Percentiles rank a stretch among this genome's conserved stretches.
Evolutionary conservation across 30 jellyfish, hydroid and myxozoan genomes (phyloP).

Genomic region (Cassiopea andromeda): DNA sequence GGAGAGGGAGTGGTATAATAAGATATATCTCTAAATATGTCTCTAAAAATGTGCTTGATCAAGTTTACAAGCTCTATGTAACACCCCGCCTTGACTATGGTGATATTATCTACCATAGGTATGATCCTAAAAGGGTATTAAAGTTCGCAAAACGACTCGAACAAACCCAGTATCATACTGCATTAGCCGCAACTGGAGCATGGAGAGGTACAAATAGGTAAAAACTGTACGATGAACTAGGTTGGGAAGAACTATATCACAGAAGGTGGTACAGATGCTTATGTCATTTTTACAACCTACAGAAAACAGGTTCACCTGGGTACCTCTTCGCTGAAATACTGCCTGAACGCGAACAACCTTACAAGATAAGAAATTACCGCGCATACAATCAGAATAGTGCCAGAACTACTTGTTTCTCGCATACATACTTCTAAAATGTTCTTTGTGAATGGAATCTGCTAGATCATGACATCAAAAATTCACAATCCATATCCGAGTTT

Average conservation of each 20-base stretch:
- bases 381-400: neutral
- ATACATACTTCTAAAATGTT: slow-evolving; percentile 6
- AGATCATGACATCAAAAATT: slow-evolving; percentile 40
- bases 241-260: slow-evolving; percentile 10
- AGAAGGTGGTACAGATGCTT: slow-evolving; percentile 18
- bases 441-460: slow-evolving; percentile 13
- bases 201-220: slow-evolving; percentile 5
- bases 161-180: slow-evolving; percentile 10
- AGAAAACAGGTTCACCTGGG: neutral
- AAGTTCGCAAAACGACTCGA: neutral
- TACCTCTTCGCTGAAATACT: neutral
- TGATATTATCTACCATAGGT: slow-evolving; percentile 38
- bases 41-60: neutral
- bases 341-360: neutral
- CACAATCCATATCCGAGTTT: slow-evolving; percentile 19
- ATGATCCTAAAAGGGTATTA: slow-evolving; percentile 15
- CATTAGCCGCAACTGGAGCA: slow-evolving; percentile 23
- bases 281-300: slow-evolving; percentile 5
- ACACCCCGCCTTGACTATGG: slow-evolving; percentile 8
- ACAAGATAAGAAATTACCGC: neutral
- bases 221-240: neutral
- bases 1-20: too few species aligned
- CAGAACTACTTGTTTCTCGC: neutral
- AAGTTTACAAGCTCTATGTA: slow-evolving; percentile 12
- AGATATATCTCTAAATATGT: too few species aligned